phyloP scores from a whole-genome alignment of 2,888 invertebrate genomes.

The Lepidochitona cinerea region DNA sequence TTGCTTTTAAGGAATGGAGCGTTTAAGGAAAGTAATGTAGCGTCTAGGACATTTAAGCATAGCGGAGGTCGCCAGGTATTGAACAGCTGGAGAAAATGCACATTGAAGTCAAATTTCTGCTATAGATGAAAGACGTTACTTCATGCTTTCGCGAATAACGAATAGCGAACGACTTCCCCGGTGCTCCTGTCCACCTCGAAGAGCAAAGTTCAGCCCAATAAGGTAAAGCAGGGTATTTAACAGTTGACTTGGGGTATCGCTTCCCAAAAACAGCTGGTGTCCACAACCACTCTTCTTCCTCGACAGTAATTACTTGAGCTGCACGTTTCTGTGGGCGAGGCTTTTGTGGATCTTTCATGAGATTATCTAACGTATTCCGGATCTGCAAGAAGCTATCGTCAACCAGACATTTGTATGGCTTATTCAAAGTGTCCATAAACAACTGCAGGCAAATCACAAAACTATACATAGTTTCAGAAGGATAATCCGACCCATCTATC shows the following conservation, averaged over 20 bases:
- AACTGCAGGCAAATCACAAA: too few species aligned
- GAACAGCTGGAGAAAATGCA: too few species aligned
- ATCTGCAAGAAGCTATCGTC: too few species aligned
- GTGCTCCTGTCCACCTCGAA: neutral
- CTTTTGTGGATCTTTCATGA: too few species aligned
- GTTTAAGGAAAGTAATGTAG: neutral
- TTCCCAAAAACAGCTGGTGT: neutral
- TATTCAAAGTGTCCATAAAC: too few species aligned
- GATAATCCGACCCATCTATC: neutral
- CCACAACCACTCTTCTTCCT: neutral
- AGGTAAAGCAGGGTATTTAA: neutral
- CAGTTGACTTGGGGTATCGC: neutral
- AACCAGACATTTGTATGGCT: neutral
- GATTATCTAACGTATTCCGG: too few species aligned
- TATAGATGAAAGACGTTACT: neutral
- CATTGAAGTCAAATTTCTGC: too few species aligned
- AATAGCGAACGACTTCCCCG: neutral
- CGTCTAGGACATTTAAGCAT: too few species aligned
- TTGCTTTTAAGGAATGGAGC: neutral
- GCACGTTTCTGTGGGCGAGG: too few species aligned
- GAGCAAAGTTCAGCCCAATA: neutral
- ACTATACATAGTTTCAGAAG: too few species aligned
- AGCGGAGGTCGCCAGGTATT: too few species aligned
- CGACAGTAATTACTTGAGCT: neutral
- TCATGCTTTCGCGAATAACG: neutral